Evolutionary conservation across 2,113 vertebrate species (phyloP).

Genomic region (Gallinago media): DNA sequence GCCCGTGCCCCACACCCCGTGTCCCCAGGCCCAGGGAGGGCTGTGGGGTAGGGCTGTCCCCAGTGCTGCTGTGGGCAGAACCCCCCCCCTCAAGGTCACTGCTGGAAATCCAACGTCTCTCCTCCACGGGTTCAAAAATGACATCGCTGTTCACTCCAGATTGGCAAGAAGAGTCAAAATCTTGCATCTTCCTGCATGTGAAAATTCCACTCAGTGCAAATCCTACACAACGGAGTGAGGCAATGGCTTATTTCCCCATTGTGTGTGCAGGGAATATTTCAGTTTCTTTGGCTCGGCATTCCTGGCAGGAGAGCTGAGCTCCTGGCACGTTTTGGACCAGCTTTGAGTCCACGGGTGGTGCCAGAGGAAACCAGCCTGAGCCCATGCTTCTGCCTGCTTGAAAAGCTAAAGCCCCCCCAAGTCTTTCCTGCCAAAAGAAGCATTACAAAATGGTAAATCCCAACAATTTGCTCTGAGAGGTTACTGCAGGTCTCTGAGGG

Average conservation of each 20-base stretch:
- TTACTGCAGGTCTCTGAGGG: not conserved
- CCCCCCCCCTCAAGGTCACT: fast-evolving
- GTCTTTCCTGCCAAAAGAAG: not conserved
- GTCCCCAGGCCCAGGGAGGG: not conserved
- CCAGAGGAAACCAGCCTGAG: not conserved
- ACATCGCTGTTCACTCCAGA: not conserved
- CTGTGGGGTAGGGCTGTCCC: not conserved
- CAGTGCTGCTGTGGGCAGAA: not conserved
- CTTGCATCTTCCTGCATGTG: not conserved
- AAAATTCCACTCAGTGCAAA: not conserved
- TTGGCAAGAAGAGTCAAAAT: not conserved
- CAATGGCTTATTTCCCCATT: fast-evolving
- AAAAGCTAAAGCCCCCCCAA: not conserved
- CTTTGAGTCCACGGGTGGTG: not conserved
- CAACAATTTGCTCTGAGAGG: not conserved
- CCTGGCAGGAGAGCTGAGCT: fast-evolving
- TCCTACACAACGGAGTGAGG: not conserved
- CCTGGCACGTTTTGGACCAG: not conserved
- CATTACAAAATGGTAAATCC: not conserved
- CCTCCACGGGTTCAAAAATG: not conserved
- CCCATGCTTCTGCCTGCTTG: not conserved
- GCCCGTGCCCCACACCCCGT: too few species aligned
- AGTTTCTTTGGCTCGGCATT: not conserved
- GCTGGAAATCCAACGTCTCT: not conserved
- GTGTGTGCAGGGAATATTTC: not conserved